Base-by-base conservation (phyloP, 1,140 invertebrate genomes). In the Ctenoplectra terminalis region DNA sequence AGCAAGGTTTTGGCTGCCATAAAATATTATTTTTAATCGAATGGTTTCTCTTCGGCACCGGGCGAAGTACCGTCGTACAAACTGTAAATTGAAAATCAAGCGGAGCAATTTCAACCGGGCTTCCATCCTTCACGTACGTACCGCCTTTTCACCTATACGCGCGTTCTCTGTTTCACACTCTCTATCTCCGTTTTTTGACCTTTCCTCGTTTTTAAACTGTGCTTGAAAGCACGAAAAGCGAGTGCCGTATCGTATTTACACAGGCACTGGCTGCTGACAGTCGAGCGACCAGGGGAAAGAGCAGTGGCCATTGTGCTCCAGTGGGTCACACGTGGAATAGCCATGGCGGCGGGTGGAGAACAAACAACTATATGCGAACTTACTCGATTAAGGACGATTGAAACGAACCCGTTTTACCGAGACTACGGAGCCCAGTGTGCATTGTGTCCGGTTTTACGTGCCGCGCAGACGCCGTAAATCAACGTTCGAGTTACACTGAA, bases 371-470 rank as follows among this genome's bases (percentile, higher is more conserved):
- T 88, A 81, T 75, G 82, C 79, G 80, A 86, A 90, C 81, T 90
- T 89, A 88, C 86, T 89, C 88, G 88, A 89, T 90, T 90, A 90
- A 90, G 87, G 81, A 82, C 88, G 85, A 89, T 89, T 87, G 87
- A 89, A 88, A 88, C 85, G 83, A 85, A 85, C 75, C 85, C 82
- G 82, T 79, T 80, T 83, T 63, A 76, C 61, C 52, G 69, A 52
- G 77, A 46, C 75, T 73, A 6, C 69, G 37, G 50, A 34, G 26
- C 50, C 61, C 23, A 43, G 71, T 17, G 82, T 54, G 63, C 77
- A 66, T 72, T 76, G 58, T 73, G 74, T 46, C 61, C 61, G 46
- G 73, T 60, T 87, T 84, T 81, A 67, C 76, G 76, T 46, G 48
- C 17, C 40, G 40, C 66, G 50, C 75, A 50, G 37, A 61, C 56